These are phyloP conservation scores for Xestia c-nigrum DNA, from an alignment of 2,888 invertebrate genomes.

Conservation along the genomic window DNA sequence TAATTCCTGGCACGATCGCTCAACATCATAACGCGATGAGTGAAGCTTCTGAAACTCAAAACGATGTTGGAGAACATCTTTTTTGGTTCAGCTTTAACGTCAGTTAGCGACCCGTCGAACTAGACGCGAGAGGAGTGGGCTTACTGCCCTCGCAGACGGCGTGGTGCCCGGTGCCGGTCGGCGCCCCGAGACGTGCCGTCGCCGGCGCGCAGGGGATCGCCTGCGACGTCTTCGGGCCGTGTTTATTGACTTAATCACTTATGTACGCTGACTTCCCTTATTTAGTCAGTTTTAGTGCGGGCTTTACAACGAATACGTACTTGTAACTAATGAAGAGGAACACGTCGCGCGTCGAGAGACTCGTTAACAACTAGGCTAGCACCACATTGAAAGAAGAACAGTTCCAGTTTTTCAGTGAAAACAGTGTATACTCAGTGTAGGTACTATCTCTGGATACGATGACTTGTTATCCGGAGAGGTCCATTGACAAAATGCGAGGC, in stretches of 20 bases:
- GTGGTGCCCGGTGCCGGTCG: constrained; percentile 1
- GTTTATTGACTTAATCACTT: constrained; percentile 35
- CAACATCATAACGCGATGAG: neutral
- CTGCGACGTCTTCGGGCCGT: constrained; percentile 2
- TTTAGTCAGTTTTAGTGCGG: constrained; percentile 26
- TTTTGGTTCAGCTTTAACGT: neutral
- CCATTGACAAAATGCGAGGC: neutral
- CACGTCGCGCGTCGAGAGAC: neutral
- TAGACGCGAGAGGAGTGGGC: neutral
- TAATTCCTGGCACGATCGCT: neutral
- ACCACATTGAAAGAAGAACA: neutral
- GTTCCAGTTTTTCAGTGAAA: too few relatives aligned
- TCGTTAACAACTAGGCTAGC: neutral
- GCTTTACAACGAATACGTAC: neutral
- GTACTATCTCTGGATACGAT: neutral
- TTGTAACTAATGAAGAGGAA: neutral
- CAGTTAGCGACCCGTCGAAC: neutral
- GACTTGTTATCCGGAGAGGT: neutral
- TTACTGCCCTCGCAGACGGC: neutral
- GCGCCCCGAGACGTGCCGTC: constrained; percentile 46
- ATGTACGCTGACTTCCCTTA: constrained; percentile 30
- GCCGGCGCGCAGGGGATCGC: constrained; percentile 15
- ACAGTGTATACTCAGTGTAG: neutral
- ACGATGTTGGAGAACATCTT: neutral
- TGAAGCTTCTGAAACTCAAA: neutral